These are phyloP conservation scores for Nyctibius bracteatus DNA, from an alignment of 2,113 vertebrate genomes.

Conservation along the genomic window DNA sequence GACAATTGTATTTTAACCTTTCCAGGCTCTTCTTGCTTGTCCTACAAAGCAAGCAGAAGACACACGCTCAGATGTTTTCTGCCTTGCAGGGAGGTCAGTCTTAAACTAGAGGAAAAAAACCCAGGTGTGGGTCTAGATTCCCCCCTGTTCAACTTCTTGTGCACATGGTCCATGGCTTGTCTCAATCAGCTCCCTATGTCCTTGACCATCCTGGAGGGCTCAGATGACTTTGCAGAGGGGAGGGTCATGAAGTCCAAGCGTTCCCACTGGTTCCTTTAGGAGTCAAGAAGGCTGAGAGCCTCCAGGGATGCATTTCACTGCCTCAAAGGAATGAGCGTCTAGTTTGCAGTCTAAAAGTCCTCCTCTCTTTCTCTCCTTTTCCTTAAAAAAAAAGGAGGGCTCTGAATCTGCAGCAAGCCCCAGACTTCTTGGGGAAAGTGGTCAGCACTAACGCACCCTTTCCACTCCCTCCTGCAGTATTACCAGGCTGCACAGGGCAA, in stretches of 20 bases:
- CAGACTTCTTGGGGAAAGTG: not conserved
- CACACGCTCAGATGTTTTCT: not conserved
- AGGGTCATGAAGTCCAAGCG: not conserved
- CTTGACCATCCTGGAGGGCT: not conserved
- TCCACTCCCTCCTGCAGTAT: slow-evolving; percentile 38
- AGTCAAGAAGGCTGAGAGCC: not conserved
- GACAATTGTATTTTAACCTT: not conserved
- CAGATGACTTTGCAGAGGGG: not conserved
- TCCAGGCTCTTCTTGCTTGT: not conserved
- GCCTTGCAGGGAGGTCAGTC: not conserved
- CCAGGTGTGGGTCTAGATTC: not conserved
- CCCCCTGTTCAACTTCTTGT: not conserved
- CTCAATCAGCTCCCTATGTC: not conserved
- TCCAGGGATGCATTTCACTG: not conserved
- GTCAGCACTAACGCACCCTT: not conserved
- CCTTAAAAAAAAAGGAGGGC: not conserved
- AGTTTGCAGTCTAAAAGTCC: not conserved
- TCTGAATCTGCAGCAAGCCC: not conserved
- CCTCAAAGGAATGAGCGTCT: not conserved
- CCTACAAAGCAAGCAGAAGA: not conserved
- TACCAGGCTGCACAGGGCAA: slow-evolving; percentile 1
- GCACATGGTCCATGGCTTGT: not conserved
- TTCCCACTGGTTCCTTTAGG: not conserved
- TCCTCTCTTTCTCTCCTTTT: not conserved
- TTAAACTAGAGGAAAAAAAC: not conserved